Evolutionary conservation across 2,113 vertebrate genomes (phyloP).

Genomic region (Axis porcinus): DNA sequence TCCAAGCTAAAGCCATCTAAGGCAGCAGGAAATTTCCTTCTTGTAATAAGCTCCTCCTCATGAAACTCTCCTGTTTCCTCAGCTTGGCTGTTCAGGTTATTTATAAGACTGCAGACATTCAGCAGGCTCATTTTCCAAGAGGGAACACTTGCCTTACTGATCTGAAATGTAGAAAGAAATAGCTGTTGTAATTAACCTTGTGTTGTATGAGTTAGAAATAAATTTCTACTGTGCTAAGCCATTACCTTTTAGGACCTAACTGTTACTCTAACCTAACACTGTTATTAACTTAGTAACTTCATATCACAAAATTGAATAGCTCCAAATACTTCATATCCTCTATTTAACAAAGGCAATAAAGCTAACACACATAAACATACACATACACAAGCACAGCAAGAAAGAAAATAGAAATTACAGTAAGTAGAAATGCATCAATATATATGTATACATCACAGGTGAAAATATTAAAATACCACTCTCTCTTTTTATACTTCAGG

Average conservation of each 20-base stretch:
- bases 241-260: background rate
- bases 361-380: background rate
- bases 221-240: background rate
- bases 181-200: background rate
- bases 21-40: constrained; percentile 77
- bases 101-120: constrained; percentile 88
- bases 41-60: constrained; percentile 81
- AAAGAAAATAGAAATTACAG: background rate
- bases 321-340: background rate
- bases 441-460: background rate
- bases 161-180: constrained; percentile 69
- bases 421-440: background rate
- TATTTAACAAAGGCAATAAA: background rate
- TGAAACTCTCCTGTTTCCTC: constrained; percentile 76
- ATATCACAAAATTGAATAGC: background rate
- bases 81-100: constrained; percentile 77
- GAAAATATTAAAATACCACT: background rate
- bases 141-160: constrained; percentile 85
- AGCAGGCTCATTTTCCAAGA: constrained; percentile 91
- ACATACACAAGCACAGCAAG: background rate
- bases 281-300: background rate
- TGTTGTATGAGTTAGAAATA: background rate
- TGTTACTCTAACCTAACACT: background rate
- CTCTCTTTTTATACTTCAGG: background rate
- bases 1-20: constrained; percentile 84